Evolutionary conservation across 1,140 invertebrate species (phyloP).

Genomic region (Eciton burchellii): DNA sequence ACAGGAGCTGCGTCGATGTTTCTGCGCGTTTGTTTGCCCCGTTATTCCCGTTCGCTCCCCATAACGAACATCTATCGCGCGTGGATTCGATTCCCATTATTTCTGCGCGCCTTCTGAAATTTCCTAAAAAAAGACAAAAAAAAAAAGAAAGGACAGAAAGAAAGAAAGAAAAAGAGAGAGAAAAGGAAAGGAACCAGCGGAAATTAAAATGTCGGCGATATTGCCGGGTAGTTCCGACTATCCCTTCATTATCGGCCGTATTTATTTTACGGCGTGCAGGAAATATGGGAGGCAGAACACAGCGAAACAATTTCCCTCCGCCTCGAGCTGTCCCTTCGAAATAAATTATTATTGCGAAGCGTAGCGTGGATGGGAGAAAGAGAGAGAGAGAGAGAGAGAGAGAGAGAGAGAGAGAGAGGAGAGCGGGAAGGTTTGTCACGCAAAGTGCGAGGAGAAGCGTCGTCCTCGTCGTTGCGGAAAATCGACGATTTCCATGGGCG

Average conservation of each 20-base stretch:
- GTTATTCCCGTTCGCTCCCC: conserved; percentile 49
- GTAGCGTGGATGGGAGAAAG: no score
- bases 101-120: background rate
- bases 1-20: conserved; percentile 46
- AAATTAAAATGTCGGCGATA: conserved; percentile 51
- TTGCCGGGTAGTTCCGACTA: conserved; percentile 18
- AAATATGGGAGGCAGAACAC: background rate
- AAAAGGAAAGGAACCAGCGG: no score
- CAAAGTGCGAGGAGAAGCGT: background rate
- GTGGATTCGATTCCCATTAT: conserved; percentile 24
- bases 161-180: no score
- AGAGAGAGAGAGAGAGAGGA: no score
- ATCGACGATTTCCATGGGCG: background rate
- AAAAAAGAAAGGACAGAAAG: no score
- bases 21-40: conserved; percentile 60
- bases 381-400: no score
- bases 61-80: conserved; percentile 43
- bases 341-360: conserved; percentile 46
- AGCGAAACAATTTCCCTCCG: conserved; percentile 11
- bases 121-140: conserved; percentile 7
- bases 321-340: background rate
- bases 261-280: conserved; percentile 26
- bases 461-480: background rate
- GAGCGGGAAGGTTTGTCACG: no score
- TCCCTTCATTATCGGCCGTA: conserved; percentile 22